These are phyloP conservation scores for Hirtodrosophila confusa DNA, from an alignment of 2,888 invertebrate species.

Conservation along the genomic window DNA sequence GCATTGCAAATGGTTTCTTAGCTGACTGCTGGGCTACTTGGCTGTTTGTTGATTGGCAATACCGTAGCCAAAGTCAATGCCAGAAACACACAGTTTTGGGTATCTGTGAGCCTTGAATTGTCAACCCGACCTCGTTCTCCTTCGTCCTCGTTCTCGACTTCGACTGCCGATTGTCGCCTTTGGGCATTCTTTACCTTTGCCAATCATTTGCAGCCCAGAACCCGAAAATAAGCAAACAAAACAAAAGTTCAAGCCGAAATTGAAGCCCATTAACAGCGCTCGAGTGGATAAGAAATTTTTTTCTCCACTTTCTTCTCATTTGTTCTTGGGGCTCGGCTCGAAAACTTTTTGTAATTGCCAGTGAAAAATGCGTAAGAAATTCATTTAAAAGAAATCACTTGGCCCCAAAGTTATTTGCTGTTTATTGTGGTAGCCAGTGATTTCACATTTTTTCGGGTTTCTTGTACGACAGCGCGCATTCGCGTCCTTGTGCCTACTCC, in stretches of 20 bases:
- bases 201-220: constrained; percentile 57
- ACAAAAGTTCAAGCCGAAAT: constrained; percentile 41
- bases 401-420: constrained; percentile 50
- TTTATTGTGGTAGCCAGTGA: constrained; percentile 35
- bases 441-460: constrained; percentile 9
- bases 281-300: constrained; percentile 56
- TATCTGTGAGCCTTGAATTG: constrained; percentile 23
- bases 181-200: constrained; percentile 45
- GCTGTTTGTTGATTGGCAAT: constrained; percentile 62
- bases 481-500: constrained; percentile 42
- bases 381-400: constrained; percentile 55
- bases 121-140: constrained; percentile 34
- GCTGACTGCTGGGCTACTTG: constrained; percentile 28
- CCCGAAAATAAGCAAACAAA: constrained; percentile 32
- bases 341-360: constrained; percentile 41
- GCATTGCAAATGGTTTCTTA: constrained; percentile 34
- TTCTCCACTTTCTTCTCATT: not conserved
- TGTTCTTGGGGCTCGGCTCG: constrained; percentile 5
- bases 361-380: constrained; percentile 28
- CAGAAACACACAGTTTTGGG: constrained; percentile 28
- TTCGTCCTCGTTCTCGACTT: constrained; percentile 11
- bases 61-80: constrained; percentile 58
- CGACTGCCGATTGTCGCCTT: constrained; percentile 33
- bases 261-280: constrained; percentile 69
- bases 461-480: constrained; percentile 9